Evolutionary conservation across 2,797 vertebrate species (phyloP), one percentile per base, ranked within the genome.

Genomic region (Pitangus sulphuratus): DNA sequence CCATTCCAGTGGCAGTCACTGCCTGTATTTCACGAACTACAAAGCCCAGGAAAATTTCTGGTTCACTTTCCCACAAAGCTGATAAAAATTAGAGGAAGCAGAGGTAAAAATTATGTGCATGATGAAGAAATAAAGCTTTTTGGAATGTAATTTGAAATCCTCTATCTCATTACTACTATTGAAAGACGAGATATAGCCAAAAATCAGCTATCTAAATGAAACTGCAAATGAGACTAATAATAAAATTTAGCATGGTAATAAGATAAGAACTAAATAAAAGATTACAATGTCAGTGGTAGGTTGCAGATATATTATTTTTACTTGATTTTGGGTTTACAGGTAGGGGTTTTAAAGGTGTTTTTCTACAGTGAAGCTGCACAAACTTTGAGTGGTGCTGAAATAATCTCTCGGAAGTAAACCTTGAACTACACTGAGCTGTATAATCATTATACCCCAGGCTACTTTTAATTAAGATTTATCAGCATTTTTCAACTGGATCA

Each of bases 401-500:
- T 94, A 90, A 95, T 75, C 51, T 94, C 76, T 91, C 0, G 1
- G 37, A 91, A 93, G 81, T 88, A 96, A 93, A 96, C 72, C 76
- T 84, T 94, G 70, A 97, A 82, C 58, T 94, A 62, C 54, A 82
- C 9, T 45, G 58, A 89, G 79, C 62, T 61, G 20, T 92, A 48
- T 62, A 87, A 93, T 95, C 76, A 33, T 95, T 93, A 47, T 45
- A 91, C 76, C 42, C 51, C 44, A 80, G 80, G 74, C 76, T 93
- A 93, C 94, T 92, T 97, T 96, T 92, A 97, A 91, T 95, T 92
- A 93, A 87, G 90, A 84, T 79, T 97, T 97, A 95, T 97, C 88
- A 94, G 51, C 84, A 53, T 91, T 97, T 96, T 89, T 80, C 35
- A 91, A 84, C 56, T 47, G 83, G 58, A 68, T 94, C 85, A 89